Conservation (phyloP, 2,888 invertebrate genomes). For the Ormia ochracea region DNA sequence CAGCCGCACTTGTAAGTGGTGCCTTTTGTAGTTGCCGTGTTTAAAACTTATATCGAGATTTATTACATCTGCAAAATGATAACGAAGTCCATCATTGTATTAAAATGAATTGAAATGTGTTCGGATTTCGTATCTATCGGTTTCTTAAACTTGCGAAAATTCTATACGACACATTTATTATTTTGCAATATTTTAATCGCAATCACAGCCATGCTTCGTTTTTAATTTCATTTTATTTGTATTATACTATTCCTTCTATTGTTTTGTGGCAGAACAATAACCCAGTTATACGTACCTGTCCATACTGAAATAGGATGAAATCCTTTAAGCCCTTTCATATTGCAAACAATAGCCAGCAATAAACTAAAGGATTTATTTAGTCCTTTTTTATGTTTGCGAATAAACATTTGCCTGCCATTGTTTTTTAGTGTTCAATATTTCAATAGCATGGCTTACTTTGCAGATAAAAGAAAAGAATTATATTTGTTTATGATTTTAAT, state of each 20-base stretch:
- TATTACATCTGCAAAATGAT: no score
- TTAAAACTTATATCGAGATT: no score
- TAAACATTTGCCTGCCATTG: conserved; percentile 15
- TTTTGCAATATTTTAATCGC: neutral
- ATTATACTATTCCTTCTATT: neutral
- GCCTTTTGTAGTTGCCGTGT: no score
- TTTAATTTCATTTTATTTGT: neutral
- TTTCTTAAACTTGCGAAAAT: no score
- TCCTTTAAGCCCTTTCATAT: conserved; percentile 3
- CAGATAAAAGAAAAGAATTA: conserved; percentile 3
- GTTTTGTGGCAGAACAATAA: neutral
- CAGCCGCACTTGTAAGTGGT: no score
- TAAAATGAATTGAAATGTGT: no score
- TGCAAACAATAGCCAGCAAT: conserved; percentile 4
- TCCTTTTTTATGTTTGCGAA: neutral
- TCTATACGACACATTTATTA: neutral
- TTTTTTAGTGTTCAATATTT: conserved; percentile 28
- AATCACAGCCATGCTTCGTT: neutral
- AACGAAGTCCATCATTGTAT: no score
- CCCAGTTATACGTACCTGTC: no score
- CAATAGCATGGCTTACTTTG: conserved; percentile 29
- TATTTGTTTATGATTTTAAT: conserved; percentile 31
- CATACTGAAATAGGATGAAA: neutral
- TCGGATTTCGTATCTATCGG: no score
- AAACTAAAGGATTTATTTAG: conserved; percentile 10